Evolutionary conservation across 2,888 invertebrate species (phyloP).

Genomic region (Lasioglossum villosulum): DNA sequence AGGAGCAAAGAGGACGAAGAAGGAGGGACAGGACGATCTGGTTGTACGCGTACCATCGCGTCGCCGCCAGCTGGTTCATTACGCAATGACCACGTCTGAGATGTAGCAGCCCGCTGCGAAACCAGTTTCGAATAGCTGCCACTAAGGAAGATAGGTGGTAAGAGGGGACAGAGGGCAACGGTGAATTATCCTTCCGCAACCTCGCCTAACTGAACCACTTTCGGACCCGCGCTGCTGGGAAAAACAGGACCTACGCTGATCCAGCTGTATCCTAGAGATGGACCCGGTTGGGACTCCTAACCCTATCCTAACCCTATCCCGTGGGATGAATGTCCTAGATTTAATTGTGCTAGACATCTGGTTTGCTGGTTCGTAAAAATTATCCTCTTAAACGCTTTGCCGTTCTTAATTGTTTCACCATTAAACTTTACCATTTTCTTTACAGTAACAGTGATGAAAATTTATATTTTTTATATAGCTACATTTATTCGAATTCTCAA

Average conservation of each 20-base stretch:
- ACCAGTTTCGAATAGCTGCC: slow-evolving; percentile 78
- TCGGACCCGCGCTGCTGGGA: neutral
- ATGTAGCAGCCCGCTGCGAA: slow-evolving; percentile 76
- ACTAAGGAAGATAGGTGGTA: slow-evolving; percentile 53
- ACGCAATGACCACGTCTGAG: slow-evolving; percentile 78
- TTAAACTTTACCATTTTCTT: no score
- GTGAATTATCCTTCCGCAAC: slow-evolving; percentile 83
- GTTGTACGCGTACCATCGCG: slow-evolving; percentile 46
- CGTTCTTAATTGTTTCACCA: no score
- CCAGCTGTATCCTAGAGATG: neutral
- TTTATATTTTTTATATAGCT: no score
- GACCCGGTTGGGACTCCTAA: neutral
- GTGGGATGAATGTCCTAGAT: neutral
- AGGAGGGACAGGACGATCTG: slow-evolving; percentile 41
- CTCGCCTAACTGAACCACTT: slow-evolving; percentile 75
- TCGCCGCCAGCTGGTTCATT: slow-evolving; percentile 75
- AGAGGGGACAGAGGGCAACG: slow-evolving; percentile 58
- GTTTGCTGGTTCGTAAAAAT: no score
- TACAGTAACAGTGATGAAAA: no score
- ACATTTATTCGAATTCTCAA: no score
- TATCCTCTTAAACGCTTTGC: no score
- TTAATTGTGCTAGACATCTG: neutral
- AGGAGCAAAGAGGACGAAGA: slow-evolving; percentile 15
- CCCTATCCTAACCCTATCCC: no score
- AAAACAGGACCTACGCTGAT: slow-evolving; percentile 14